Percentiles rank a stretch among this genome's conserved stretches.
phyloP scores from a whole-genome alignment of 2,888 invertebrate species.

The Mesochorus sp. region DNA sequence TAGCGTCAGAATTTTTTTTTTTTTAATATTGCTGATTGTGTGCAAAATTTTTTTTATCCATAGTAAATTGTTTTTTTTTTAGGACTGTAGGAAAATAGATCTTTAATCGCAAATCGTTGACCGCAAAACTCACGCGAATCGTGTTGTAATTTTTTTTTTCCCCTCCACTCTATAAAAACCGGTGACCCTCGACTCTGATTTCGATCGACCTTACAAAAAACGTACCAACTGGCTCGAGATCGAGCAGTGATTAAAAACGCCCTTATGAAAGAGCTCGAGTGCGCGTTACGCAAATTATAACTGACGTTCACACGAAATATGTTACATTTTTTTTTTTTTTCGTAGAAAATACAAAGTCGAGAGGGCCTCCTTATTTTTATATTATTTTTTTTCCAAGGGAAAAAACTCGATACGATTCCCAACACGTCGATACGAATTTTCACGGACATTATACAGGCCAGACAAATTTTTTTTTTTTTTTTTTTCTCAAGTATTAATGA shows the following conservation, averaged over 20 bases:
- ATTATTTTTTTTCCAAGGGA: neutral
- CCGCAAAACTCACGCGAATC: constrained; percentile 47
- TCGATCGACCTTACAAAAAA: constrained; percentile 39
- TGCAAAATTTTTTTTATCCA: neutral
- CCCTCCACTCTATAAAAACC: constrained; percentile 1
- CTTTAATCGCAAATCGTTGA: constrained; percentile 45
- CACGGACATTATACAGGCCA: constrained; percentile 58
- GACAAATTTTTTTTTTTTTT: no score
- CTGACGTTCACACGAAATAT: no score
- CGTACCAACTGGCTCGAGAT: constrained; percentile 13
- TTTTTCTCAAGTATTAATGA: no score
- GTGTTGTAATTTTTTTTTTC: neutral
- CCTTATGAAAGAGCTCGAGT: neutral
- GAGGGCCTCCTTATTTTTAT: no score
- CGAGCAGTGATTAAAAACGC: constrained; percentile 8
- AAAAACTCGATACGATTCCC: constrained; percentile 24
- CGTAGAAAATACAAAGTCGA: no score
- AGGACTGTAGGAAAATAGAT: neutral
- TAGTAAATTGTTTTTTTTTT: neutral
- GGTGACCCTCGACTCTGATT: constrained; percentile 25
- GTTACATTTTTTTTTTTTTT: no score
- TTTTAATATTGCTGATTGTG: no score
- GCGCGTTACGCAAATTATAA: neutral
- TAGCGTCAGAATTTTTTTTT: no score
- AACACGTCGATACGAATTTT: constrained; percentile 45